phyloP scores from a whole-genome alignment of 2,888 invertebrate species.

The Myopa testacea region DNA sequence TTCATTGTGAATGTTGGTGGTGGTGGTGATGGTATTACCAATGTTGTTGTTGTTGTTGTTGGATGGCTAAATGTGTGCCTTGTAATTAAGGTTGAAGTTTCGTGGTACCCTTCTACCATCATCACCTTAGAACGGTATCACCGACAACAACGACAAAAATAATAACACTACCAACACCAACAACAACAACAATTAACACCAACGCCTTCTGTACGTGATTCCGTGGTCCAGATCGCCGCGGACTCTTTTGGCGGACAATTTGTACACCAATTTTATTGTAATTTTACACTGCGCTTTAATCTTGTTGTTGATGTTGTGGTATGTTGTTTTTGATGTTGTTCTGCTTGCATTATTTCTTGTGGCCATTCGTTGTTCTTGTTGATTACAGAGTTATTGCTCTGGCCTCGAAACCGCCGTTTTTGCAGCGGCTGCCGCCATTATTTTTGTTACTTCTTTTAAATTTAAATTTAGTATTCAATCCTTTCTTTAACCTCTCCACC shows the following conservation, averaged over 20 bases:
- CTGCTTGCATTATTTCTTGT: background rate
- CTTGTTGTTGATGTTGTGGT: conserved; percentile 26
- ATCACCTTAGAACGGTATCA: background rate
- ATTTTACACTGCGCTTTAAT: conserved; percentile 25
- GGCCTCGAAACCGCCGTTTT: background rate
- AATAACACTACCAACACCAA: background rate
- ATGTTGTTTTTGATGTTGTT: conserved; percentile 15
- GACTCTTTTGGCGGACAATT: background rate
- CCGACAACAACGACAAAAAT: background rate
- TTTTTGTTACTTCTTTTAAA: background rate
- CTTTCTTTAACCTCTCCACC: background rate
- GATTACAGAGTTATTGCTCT: background rate
- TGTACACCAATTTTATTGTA: conserved; percentile 42
- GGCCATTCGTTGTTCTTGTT: background rate
- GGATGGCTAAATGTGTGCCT: conserved; percentile 20
- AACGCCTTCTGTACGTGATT: background rate
- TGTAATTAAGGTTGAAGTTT: conserved; percentile 39
- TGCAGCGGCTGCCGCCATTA: background rate
- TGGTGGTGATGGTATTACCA: conserved; percentile 11
- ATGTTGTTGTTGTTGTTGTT: too few relatives aligned
- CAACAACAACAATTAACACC: background rate
- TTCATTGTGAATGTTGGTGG: background rate
- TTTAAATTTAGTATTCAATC: background rate
- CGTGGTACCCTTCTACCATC: background rate
- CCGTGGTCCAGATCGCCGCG: background rate